Base-by-base conservation (phyloP, 2,888 invertebrate species). In the Noctua comes region DNA sequence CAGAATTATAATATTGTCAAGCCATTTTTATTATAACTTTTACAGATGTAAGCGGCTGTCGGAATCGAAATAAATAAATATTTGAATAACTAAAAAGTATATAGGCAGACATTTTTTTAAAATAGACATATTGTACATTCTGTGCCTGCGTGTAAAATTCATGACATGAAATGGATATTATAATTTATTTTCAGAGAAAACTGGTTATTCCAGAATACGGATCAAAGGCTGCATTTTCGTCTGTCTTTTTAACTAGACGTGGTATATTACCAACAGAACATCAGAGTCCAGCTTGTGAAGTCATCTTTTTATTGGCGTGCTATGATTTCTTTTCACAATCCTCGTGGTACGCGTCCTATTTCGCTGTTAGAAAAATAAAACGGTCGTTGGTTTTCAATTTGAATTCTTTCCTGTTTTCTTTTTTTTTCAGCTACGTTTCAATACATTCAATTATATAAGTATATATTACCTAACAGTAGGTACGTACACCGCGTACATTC, bases 11-110 rank as follows among this genome's bases (percentile, higher is more conserved):
- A 82, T 68, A 73, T 31, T 13, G 7, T 62, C 57, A 31, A 72
- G 48, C 40, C 65, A 72, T 84, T 82, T 81, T 72, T 83, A 54
- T 68, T 48, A 27, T 54, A 54, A 21, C 24, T 54, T 51, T 66
- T 62, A 77, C 24, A 43, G 68, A 77, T 68, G 11, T 59, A 66
- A 59, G 36, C 57, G 16, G 51, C 43, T 77, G 36, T 68, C 40
- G 5, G 51, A 62, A 43, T 48, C 31, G 3, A 46, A 36, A 46
- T 43, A 64, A 43, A 43, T 48, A 59, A n/a, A 59, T 79, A 36
- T 18, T 40, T 51, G 13, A 54, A 71, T 62, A n/a, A 21, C 24
- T 27, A 79, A 69, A 73, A 24, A 43, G 43, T 43, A 36, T 10
- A 21, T 43, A n/a, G 7, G 51, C 24, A 51, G 21, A 18, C n/a